phyloP scores from a whole-genome alignment of 2,797 vertebrate genomes.

The Ispidina picta region DNA sequence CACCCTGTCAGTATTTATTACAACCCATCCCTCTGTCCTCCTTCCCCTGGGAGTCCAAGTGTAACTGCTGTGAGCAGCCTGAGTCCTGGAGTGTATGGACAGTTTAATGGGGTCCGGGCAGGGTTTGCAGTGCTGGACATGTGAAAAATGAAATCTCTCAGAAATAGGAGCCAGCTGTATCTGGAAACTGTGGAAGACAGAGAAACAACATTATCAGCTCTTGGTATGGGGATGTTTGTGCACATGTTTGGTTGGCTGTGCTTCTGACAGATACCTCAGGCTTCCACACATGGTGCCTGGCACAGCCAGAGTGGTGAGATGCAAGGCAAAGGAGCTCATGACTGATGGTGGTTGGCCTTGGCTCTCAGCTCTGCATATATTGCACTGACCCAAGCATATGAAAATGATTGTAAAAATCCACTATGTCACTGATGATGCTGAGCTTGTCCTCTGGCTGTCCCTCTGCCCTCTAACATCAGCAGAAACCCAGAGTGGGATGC shows the following conservation, averaged over 20 bases:
- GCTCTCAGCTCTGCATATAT: neutral
- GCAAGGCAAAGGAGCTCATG: neutral
- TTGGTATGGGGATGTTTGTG: neutral
- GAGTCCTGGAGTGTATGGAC: accelerated
- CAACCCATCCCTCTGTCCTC: neutral
- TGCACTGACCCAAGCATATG: neutral
- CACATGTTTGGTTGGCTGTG: neutral
- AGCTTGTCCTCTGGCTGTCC: neutral
- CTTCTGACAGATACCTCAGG: neutral
- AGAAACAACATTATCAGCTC: neutral
- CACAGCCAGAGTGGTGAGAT: neutral
- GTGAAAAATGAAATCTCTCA: neutral
- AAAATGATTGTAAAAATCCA: neutral
- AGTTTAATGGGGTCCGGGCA: neutral
- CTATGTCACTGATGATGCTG: neutral
- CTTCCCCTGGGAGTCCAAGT: neutral
- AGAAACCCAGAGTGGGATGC: neutral
- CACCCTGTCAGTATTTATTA: neutral
- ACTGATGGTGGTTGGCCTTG: neutral
- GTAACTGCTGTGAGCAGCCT: neutral
- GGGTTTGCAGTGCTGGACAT: neutral
- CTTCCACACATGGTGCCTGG: neutral
- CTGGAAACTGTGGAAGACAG: neutral
- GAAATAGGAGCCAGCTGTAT: neutral
- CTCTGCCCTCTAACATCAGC: neutral